phyloP scores from a whole-genome alignment of 2,113 vertebrate species.

The Ibidorhyncha struthersii region DNA sequence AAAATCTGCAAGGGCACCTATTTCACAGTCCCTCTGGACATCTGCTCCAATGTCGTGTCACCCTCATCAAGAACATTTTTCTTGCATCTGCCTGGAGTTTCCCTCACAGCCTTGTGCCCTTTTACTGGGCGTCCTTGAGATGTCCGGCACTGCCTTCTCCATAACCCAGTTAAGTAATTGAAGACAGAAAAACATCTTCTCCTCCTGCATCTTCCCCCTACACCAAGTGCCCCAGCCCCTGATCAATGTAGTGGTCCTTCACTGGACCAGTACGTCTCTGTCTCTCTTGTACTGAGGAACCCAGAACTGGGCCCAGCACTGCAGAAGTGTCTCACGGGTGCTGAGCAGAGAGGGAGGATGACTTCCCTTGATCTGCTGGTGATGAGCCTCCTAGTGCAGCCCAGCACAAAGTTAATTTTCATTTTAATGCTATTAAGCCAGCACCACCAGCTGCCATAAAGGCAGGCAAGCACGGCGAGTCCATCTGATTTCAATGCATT shows the following conservation, averaged over 20 bases:
- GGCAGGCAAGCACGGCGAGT: not conserved
- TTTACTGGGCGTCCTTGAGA: not conserved
- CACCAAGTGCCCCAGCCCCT: fast-evolving
- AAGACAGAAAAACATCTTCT: not conserved
- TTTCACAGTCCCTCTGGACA: not conserved
- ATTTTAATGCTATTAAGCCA: not conserved
- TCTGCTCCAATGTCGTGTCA: not conserved
- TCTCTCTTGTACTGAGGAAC: not conserved
- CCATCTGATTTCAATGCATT: not conserved
- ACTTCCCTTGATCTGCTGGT: not conserved
- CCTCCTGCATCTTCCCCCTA: not conserved
- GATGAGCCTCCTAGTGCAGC: not conserved
- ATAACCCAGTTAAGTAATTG: not conserved
- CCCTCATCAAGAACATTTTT: not conserved
- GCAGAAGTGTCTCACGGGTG: not conserved
- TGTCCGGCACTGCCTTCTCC: not conserved
- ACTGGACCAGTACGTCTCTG: not conserved
- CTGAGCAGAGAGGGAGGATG: not conserved
- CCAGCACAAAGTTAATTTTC: not conserved
- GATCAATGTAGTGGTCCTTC: not conserved
- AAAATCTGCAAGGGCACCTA: not conserved
- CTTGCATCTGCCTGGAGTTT: not conserved
- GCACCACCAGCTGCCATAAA: not conserved
- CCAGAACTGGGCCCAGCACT: not conserved
- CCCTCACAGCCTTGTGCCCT: not conserved